Conservation (phyloP, 2,888 invertebrate species). For the Anthophora plumipes region DNA sequence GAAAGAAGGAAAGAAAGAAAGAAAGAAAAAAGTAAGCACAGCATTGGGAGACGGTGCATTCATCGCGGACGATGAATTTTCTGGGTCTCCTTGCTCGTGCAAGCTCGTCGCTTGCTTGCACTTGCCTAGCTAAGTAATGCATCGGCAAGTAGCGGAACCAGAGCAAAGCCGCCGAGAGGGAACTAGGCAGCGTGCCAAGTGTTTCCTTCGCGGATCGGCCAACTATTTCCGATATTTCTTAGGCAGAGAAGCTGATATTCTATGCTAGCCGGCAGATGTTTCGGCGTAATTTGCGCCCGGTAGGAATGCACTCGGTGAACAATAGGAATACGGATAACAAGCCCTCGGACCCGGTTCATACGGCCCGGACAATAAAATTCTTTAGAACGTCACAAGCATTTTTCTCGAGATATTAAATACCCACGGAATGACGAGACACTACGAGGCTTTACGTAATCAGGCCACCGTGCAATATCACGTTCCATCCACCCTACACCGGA, state of each 20-base stretch:
- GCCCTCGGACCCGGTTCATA: slow-evolving; percentile 58
- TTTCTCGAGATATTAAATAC: slow-evolving; percentile 64
- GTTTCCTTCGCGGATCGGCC: slow-evolving; percentile 66
- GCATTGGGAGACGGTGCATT: slow-evolving; percentile 56
- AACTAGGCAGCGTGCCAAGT: slow-evolving; percentile 67
- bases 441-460: slow-evolving; percentile 48
- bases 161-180: slow-evolving; percentile 59
- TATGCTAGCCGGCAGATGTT: slow-evolving; percentile 58
- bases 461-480: slow-evolving; percentile 37
- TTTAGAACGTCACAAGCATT: slow-evolving; percentile 59
- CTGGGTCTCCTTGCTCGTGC: slow-evolving; percentile 56
- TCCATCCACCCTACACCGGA: not conserved
- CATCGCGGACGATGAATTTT: slow-evolving; percentile 64
- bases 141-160: slow-evolving; percentile 63
- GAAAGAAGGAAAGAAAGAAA: slow-evolving; percentile 3
- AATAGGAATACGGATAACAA: slow-evolving; percentile 57
- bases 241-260: slow-evolving; percentile 51
- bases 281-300: slow-evolving; percentile 58
- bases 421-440: slow-evolving; percentile 29
- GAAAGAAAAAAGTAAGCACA: slow-evolving; percentile 29
- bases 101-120: slow-evolving; percentile 54
- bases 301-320: slow-evolving; percentile 58
- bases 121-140: slow-evolving; percentile 63
- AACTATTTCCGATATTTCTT: slow-evolving; percentile 73
- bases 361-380: slow-evolving; percentile 60